Percentiles rank a stretch among this genome's conserved stretches.
Conservation (phyloP, 2,113 vertebrate species). For the Lathamus discolor region DNA sequence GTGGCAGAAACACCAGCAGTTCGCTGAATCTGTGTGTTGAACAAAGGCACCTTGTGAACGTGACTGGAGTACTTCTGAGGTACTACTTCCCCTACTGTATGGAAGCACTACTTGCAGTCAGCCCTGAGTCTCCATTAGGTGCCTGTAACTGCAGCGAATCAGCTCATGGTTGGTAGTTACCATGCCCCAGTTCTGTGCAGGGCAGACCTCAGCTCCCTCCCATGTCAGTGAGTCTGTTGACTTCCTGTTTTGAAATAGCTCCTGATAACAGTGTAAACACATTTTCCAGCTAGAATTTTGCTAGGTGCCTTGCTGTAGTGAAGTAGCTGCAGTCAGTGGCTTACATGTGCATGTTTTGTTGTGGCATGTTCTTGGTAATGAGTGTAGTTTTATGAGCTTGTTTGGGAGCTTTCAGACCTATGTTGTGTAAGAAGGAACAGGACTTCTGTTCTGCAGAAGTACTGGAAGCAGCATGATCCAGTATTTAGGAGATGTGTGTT, state of each 20-base stretch:
- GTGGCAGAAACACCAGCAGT: not conserved
- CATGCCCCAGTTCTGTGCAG: not conserved
- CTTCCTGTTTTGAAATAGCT: not conserved
- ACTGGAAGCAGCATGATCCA: not conserved
- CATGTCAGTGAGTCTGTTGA: fast-evolving
- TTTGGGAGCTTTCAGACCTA: not conserved
- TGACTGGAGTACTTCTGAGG: not conserved
- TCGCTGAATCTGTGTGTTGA: not conserved
- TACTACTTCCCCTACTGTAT: fast-evolving
- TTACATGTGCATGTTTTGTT: fast-evolving
- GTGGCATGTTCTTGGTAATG: not conserved
- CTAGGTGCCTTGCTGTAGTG: fast-evolving
- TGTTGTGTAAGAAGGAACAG: not conserved
- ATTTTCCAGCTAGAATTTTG: not conserved
- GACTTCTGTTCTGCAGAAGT: not conserved
- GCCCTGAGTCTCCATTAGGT: not conserved
- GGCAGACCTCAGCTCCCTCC: not conserved
- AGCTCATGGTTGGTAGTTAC: not conserved
- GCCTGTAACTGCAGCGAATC: not conserved
- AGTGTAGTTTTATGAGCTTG: not conserved
- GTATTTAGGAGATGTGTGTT: not conserved
- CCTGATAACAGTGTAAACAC: too few relatives aligned
- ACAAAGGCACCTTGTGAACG: not conserved
- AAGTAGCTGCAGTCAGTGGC: not conserved
- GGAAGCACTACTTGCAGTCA: not conserved